Evolutionary conservation across 1,140 invertebrate genomes (phyloP).

Genomic region (Aporrectodea caliginosa): DNA sequence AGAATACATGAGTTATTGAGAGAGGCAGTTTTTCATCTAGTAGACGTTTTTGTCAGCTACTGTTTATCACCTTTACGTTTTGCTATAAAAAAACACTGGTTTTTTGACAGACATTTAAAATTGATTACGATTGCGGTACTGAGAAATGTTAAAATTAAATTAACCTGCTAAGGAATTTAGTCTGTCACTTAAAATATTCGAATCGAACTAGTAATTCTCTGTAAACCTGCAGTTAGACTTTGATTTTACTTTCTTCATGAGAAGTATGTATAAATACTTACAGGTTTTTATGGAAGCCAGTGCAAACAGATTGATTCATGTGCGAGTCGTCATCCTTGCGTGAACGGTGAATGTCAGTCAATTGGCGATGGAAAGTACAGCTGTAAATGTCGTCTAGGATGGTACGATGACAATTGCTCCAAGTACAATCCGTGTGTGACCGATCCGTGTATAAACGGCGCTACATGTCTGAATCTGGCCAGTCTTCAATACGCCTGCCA

Average conservation of each 20-base stretch:
- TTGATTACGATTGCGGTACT: slow-evolving; percentile 13
- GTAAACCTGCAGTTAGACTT: too few species aligned
- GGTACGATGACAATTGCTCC: slow-evolving; percentile 20
- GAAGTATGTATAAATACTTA: not conserved
- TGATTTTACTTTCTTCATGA: not conserved
- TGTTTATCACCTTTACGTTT: not conserved
- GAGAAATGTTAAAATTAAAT: too few species aligned
- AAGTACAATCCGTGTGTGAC: slow-evolving; percentile 73
- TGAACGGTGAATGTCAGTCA: slow-evolving; percentile 17
- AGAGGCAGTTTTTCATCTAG: too few species aligned
- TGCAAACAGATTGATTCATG: slow-evolving; percentile 4
- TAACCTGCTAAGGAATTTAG: too few species aligned
- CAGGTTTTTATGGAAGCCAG: slow-evolving; percentile 23
- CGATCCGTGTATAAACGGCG: slow-evolving; percentile 80
- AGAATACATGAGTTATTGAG: too few species aligned
- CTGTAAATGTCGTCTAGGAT: slow-evolving; percentile 21
- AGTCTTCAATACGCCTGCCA: slow-evolving; percentile 34
- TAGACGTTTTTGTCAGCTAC: not conserved
- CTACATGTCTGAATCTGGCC: slow-evolving; percentile 74
- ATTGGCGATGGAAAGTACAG: slow-evolving; percentile 20
- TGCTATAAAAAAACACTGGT: not conserved
- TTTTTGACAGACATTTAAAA: not conserved
- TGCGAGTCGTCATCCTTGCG: not conserved
- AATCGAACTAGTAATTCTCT: too few species aligned
- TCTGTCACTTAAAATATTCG: too few species aligned